Conservation (phyloP, 2,113 vertebrate genomes). For the Pipa parva region DNA sequence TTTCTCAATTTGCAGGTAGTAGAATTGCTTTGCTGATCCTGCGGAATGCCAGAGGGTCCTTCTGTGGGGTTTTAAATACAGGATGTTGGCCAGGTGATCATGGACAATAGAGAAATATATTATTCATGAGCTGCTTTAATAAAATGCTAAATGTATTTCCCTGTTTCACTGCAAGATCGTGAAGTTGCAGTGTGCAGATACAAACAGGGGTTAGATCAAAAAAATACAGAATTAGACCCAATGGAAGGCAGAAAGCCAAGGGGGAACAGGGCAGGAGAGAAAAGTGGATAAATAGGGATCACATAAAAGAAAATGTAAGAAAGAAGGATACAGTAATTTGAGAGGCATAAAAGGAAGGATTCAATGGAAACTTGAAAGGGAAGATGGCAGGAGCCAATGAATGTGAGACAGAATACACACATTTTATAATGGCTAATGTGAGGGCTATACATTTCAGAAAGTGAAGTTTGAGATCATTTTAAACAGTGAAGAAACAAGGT, state of each 20-base stretch:
- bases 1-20: not conserved
- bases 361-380: too few species aligned
- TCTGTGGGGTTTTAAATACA: not conserved
- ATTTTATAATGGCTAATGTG: too few species aligned
- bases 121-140: slow-evolving; percentile 26
- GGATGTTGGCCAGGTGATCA: slow-evolving; percentile 12
- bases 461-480: too few species aligned
- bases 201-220: not conserved
- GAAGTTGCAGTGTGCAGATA: slow-evolving; percentile 11
- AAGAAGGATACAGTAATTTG: too few species aligned
- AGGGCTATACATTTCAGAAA: too few species aligned
- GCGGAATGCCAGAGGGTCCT: not conserved
- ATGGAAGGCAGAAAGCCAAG: not conserved
- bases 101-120: slow-evolving; percentile 26
- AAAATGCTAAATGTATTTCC: slow-evolving; percentile 21
- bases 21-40: not conserved
- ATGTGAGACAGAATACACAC: too few species aligned
- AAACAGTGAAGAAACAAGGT: too few species aligned
- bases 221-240: not conserved
- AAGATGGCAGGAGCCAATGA: too few species aligned
- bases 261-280: not conserved
- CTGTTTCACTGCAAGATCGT: not conserved
- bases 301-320: not conserved
- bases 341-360: not conserved
- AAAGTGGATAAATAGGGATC: not conserved